Evolutionary conservation across 2,797 vertebrate genomes (phyloP), one percentile per base, ranked within the genome.

Genomic region (Setipinna tenuifilis): DNA sequence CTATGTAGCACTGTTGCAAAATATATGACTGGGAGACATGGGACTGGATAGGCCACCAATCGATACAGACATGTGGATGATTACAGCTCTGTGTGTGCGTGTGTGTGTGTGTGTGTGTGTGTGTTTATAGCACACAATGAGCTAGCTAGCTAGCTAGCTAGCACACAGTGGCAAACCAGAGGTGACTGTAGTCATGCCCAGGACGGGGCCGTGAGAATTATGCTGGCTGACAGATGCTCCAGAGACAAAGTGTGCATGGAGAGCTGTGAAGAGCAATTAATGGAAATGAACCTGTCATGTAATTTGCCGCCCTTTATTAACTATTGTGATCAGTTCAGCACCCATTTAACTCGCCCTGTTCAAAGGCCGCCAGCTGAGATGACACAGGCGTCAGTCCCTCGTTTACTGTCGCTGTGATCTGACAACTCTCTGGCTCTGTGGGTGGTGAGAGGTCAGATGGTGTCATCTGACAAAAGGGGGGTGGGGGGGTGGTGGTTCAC

Each of bases 221-320:
- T 88, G 90, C 87, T 89, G 88, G 84, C 85, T 91, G 93, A 94
- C 93, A 95, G 92, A 93, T 93, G 94, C 91, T 94, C 48, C 21
- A 86, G 91, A 94, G 91, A 93, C 90, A 89, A 2, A 48, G 90
- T 90, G 71, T 10, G 89, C 88, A 91, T 83, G 59, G 86, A 92
- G 91, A 93, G 92, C 92, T 90, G 65, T 89, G 82, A 92, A 94
- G 93, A 93, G 93, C 92, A 95, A 95, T 95, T 95, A 94, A 89
- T 91, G 91, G 89, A 93, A 94, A 93, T 89, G 88, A 93, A 93
- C 92, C 90, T 71, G 86, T 90, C 88, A 90, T 91, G 93, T 92
- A 87, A 92, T 94, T 93, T 92, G 92, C 89, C 93, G 91, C 89
- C 93, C 93, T 94, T 94, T 94, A 94, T 94, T 95, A 95, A 92